These are phyloP conservation scores for Thalassoma bifasciatum DNA, from an alignment of 2,113 vertebrate species.

Conservation along the genomic window DNA sequence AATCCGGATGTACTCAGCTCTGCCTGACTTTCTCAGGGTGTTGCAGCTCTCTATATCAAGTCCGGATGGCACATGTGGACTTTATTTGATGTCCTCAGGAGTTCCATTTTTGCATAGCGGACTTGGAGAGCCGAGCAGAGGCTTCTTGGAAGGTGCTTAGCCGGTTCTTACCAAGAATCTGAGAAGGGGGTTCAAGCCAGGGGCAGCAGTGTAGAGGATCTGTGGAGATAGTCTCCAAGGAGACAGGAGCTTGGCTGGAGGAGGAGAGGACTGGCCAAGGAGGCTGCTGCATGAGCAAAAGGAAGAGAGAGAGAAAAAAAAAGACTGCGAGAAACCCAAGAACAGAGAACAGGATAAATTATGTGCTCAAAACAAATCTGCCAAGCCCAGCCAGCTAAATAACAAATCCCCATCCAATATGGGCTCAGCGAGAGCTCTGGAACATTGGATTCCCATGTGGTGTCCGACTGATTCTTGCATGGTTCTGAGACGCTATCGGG, in stretches of 20 bases:
- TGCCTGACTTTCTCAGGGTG: constrained; percentile 26
- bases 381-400: constrained; percentile 51
- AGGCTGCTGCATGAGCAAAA: constrained; percentile 65
- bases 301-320: constrained; percentile 22
- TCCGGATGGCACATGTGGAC: constrained; percentile 27
- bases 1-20: constrained; percentile 64
- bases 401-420: constrained; percentile 50
- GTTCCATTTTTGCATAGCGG: constrained; percentile 42
- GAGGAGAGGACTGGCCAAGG: constrained; percentile 70
- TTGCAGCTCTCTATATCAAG: constrained; percentile 27
- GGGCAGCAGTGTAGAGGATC: constrained; percentile 59
- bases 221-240: constrained; percentile 68
- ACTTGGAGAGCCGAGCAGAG: constrained; percentile 23
- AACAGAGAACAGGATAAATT: constrained; percentile 60
- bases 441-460: constrained; percentile 60
- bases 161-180: constrained; percentile 53
- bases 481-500: constrained; percentile 51
- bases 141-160: constrained; percentile 60
- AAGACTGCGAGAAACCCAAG: constrained; percentile 31
- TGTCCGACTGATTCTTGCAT: constrained; percentile 64
- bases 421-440: constrained; percentile 44
- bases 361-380: constrained; percentile 63
- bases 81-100: constrained; percentile 23
- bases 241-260: constrained; percentile 69
- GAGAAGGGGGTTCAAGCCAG: constrained; percentile 45